Percentiles rank a stretch among this genome's conserved stretches.
phyloP scores from a whole-genome alignment of 2,113 vertebrate species.

The Procavia capensis region DNA sequence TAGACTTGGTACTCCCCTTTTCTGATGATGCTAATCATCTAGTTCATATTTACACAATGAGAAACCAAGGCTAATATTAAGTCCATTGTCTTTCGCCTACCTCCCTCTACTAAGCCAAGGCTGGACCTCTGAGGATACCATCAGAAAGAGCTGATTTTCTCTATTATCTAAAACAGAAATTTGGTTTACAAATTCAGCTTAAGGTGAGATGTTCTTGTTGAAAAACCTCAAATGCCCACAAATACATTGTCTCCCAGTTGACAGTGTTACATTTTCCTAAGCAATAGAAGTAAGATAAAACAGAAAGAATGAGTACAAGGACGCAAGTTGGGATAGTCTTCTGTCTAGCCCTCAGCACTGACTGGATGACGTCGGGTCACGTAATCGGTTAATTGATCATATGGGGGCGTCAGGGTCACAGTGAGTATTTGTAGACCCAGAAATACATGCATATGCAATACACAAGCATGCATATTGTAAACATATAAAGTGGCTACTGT shows the following conservation, averaged over 20 bases:
- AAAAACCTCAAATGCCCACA: background rate
- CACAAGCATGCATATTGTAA: background rate
- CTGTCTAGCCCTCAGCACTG: background rate
- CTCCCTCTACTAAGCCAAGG: background rate
- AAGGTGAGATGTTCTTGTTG: background rate
- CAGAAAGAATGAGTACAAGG: background rate
- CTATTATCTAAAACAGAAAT: background rate
- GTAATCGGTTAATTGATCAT: background rate
- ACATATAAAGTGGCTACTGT: background rate
- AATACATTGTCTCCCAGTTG: background rate
- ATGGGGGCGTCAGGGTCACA: background rate
- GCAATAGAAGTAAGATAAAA: background rate
- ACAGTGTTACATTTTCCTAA: background rate
- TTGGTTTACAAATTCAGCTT: background rate
- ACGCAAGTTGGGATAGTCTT: background rate
- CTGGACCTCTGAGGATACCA: background rate
- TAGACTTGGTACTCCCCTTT: background rate
- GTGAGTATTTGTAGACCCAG: background rate
- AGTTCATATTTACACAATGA: background rate
- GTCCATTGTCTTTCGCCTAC: background rate
- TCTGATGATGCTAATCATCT: background rate
- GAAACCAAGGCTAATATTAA: background rate
- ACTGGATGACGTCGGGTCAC: background rate
- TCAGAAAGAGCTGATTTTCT: background rate
- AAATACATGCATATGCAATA: background rate